Conservation (phyloP, 2,888 invertebrate genomes). For the Plutella xylostella region DNA sequence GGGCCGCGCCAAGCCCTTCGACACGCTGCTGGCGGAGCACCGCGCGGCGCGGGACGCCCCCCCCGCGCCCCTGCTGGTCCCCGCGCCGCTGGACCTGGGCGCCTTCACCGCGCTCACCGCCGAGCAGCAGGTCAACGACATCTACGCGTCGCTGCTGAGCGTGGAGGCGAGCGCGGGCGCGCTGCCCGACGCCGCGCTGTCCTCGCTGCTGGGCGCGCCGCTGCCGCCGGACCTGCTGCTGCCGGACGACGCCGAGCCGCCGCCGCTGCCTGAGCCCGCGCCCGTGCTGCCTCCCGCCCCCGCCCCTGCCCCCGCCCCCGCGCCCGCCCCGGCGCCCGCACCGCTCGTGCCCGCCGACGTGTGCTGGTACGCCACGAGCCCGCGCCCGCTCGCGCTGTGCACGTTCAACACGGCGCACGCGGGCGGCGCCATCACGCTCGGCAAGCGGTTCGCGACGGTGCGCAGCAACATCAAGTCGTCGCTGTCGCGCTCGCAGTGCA, state of each 20-base stretch:
- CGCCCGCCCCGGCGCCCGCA: conserved; percentile 31
- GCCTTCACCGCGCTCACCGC: conserved; percentile 45
- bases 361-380: conserved; percentile 65
- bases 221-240: conserved; percentile 36
- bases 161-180: conserved; percentile 43
- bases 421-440: conserved; percentile 66
- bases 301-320: conserved; percentile 35
- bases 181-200: conserved; percentile 45
- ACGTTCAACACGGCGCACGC: conserved; percentile 69
- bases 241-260: conserved; percentile 42
- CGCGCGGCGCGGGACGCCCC: conserved; percentile 60
- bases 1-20: conserved; percentile 80
- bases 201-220: conserved; percentile 46
- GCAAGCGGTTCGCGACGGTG: conserved; percentile 60
- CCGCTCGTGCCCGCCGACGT: conserved; percentile 44
- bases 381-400: conserved; percentile 71
- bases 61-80: conserved; percentile 39
- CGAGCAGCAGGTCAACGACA: conserved; percentile 54
- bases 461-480: conserved; percentile 61
- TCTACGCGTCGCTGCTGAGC: conserved; percentile 47
- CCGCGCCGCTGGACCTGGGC: conserved; percentile 43
- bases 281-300: conserved; percentile 26
- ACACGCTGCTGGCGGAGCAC: conserved; percentile 79
- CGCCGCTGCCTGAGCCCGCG: conserved; percentile 18
- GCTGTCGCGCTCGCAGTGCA: conserved; percentile 46